These are phyloP conservation scores for Endotricha flammealis DNA, from an alignment of 2,888 invertebrate genomes.

Conservation along the genomic window DNA sequence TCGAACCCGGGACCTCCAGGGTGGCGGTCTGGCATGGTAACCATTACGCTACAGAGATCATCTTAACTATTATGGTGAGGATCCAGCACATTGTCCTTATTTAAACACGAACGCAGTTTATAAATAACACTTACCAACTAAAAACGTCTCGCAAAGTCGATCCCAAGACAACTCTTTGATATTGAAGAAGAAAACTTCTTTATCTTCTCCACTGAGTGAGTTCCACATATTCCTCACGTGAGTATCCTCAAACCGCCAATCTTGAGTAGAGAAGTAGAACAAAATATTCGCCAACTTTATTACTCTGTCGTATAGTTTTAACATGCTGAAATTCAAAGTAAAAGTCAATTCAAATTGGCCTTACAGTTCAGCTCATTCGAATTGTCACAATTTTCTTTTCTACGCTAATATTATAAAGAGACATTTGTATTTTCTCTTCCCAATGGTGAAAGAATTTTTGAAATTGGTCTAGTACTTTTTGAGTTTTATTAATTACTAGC, in stretches of 20 bases:
- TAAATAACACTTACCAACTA: conserved; percentile 46
- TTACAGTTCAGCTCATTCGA: too few species aligned
- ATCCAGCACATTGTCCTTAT: background rate
- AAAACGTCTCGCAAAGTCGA: conserved; percentile 54
- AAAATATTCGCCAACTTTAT: conserved; percentile 85
- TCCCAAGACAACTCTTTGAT: conserved; percentile 87
- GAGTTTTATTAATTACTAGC: too few species aligned
- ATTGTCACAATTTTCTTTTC: too few species aligned
- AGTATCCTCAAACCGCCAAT: conserved; percentile 85
- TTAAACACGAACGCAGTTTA: background rate
- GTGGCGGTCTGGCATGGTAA: too few species aligned
- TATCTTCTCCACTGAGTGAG: conserved; percentile 77
- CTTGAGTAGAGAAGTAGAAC: conserved; percentile 87
- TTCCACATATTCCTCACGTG: conserved; percentile 79
- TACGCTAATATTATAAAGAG: too few species aligned
- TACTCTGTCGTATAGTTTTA: conserved; percentile 85
- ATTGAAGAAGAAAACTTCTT: conserved; percentile 83
- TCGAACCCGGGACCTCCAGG: too few species aligned
- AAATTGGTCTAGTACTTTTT: too few species aligned
- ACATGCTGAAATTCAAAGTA: conserved; percentile 82
- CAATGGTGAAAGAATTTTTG: too few species aligned
- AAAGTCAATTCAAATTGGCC: too few species aligned
- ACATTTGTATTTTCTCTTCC: too few species aligned
- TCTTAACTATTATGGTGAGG: background rate
- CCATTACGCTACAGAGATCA: too few species aligned